Evolutionary conservation across 2,113 vertebrate species (phyloP), one percentile per base, ranked within the genome.

Genomic region (Macaca mulatta): DNA sequence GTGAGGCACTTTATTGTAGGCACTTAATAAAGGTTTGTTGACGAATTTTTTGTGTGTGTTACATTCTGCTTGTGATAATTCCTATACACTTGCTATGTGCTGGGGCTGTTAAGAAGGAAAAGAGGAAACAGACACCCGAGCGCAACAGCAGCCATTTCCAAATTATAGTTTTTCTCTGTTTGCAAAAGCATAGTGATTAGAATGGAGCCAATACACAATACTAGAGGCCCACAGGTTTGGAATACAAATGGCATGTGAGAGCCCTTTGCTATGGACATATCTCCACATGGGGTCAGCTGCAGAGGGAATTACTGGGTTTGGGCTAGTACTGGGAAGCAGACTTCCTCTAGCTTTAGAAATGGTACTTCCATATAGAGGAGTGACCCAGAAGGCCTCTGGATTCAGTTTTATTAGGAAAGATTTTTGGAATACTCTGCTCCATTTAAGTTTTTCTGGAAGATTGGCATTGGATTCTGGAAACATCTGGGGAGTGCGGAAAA

Each of bases 141-240:
- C 27, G 84, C 40, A 92, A 82, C 61, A 97, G 92, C 83, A 97
- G 61, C 83, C 50, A 61, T 95, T 95, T 92, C 87, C 80, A 96
- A 96, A 97, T 96, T 96, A 96, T 78, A 97, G 93, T 93, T 96
- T 95, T 91, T 92, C 45, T 95, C 93, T 78, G 59, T 95, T 96
- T 97, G 72, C 72, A 89, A 74, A 93, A 81, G 83, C 92, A 1
- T 25, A 16, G 27, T 93, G 75, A 97, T 97, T 97, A 96, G 83
- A 50, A 30, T 82, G 84, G 89, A 84, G 50, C 45, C 93, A 96
- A 3, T n/a, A 67, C 55, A 89, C 55, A 92, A 59, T 70, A 57
- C 64, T 35, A 32, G 55, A 84, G 61, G 67, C 48, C 43, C 75
- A 70, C 4, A 74, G 75, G 52, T 55, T 55, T 70, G 79, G 97